Base-by-base conservation (phyloP, 2,797 vertebrate genomes). In the Lepus townsendii region DNA sequence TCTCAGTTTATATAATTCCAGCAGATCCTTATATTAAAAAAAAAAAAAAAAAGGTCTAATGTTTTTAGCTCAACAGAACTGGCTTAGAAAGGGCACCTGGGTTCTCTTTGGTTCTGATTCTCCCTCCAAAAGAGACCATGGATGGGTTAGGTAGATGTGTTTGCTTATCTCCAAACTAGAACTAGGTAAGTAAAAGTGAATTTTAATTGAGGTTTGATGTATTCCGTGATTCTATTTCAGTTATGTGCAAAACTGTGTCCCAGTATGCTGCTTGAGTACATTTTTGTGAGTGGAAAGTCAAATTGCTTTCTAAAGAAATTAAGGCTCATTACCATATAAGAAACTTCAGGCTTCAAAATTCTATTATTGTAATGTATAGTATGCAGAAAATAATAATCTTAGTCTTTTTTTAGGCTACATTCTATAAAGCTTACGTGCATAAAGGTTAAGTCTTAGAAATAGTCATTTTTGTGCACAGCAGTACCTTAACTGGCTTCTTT, bases 81-180 rank as follows among this genome's bases (percentile, higher is more conserved):
- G 8, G 69, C 38, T 78, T 30, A 5, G 38, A 68, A 72, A 90
- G 71, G 20, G 42, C 7, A 69, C 26, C 22, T 63, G 60, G 47
- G 1, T 88, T 95, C 69, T 72, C 10, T 80, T 92, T 85, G 52
- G 20, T 86, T 95, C 60, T 91, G 38, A n/a, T 72, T 95, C n/a
- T 90, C 7, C 19, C 50, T 87, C 17, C 50, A 52, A 66, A 86
- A 76, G 35, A 32, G 30, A 50, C 4, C 24, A 66, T 71, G 8
- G 38, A 42, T 66, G 6, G 77, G 20, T 86, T 93, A 91, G 22
- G 76, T 52, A 85, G 30, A 1, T 19, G n/a, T 93, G 35, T 72
- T 85, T 89, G 54, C 22, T 66, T 16, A 71, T 93, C 17, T 79
- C 24, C 78, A 2, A 8, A 35, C 32, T 68, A 77, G 52, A 89